Base-by-base conservation (phyloP, 1,140 invertebrate species). In the Apis laboriosa region DNA sequence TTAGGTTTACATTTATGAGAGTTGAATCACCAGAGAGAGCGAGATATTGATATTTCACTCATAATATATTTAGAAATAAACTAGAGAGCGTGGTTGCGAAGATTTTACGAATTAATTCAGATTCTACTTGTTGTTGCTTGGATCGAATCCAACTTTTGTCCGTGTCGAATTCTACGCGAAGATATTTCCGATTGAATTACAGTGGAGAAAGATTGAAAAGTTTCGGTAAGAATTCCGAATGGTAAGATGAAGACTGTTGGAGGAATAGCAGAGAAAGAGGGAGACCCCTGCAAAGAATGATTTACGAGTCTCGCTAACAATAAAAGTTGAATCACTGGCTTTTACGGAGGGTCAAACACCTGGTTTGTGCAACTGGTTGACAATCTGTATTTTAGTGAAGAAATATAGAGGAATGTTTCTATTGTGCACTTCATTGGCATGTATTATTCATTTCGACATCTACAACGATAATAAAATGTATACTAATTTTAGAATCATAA, bases 71-170 rank as follows among this genome's bases (percentile, higher is more conserved):
- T 64, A 55, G 55, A 77, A 66, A 66, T 77, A 66, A 74, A 61
- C 58, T 58, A 24, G 15, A 28, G 43, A 24, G 2, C 12, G 49
- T 28, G 9, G 13, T n/a, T 55, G 67, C 61, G 15, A n/a, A 15
- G n/a, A 11, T 77, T 53, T 21, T 19, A 12, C 28, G 51, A 74
- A 64, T 74, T 28, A 21, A 43, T 24, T 64, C 78, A 73, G 28
- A 63, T 64, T 80, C 60, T 55, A 80, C 70, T 70, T 64, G 56
- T 70, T 64, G 56, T n/a, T 49, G 28, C 21, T 80, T 80, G 78
- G 78, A 64, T 11, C 19, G 19, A 4, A 11, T 73, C 78, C 78
- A 80, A 74, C 60, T 64, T 34, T 9, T 13, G 28, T n/a, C 58
- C 43, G 49, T 43, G 24, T 55, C 60, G 60, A 64, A 55, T 80